Percentiles rank a stretch among this genome's conserved stretches.
These are phyloP conservation scores for Malurus alboscapulatus DNA, from an alignment of 2,113 vertebrate genomes.

Conservation along the genomic window DNA sequence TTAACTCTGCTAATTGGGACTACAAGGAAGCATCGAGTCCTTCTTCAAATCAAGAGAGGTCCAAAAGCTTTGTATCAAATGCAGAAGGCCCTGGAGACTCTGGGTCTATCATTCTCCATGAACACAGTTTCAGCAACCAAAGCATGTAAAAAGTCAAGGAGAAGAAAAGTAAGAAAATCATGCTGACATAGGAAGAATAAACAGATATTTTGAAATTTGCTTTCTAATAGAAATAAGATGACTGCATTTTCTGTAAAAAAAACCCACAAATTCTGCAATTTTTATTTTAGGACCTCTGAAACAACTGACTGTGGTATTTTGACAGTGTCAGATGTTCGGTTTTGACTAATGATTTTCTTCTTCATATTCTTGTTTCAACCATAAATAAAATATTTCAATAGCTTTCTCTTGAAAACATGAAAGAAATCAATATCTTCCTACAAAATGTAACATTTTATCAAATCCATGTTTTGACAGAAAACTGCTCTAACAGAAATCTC, in stretches of 20 bases:
- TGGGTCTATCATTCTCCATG: neutral
- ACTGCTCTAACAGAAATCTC: neutral
- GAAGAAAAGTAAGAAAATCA: neutral
- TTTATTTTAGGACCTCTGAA: conserved; percentile 18
- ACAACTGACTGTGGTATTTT: neutral
- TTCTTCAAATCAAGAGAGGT: neutral
- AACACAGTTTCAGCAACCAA: neutral
- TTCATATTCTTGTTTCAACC: neutral
- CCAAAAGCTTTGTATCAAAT: neutral
- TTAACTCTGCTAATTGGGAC: neutral
- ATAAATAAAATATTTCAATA: neutral
- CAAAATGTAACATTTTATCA: neutral
- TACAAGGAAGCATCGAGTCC: fast-evolving
- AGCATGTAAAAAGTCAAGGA: neutral
- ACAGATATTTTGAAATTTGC: neutral
- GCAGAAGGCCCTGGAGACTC: neutral
- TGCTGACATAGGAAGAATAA: neutral
- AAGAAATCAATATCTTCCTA: neutral
- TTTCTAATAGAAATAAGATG: neutral
- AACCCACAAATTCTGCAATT: neutral
- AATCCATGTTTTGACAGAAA: neutral
- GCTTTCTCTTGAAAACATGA: neutral
- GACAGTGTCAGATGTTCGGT: neutral
- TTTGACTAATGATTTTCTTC: neutral
- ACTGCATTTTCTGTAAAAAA: neutral